Evolutionary conservation across 1,140 invertebrate genomes (phyloP).

Genomic region (Trichogramma pretiosum): DNA sequence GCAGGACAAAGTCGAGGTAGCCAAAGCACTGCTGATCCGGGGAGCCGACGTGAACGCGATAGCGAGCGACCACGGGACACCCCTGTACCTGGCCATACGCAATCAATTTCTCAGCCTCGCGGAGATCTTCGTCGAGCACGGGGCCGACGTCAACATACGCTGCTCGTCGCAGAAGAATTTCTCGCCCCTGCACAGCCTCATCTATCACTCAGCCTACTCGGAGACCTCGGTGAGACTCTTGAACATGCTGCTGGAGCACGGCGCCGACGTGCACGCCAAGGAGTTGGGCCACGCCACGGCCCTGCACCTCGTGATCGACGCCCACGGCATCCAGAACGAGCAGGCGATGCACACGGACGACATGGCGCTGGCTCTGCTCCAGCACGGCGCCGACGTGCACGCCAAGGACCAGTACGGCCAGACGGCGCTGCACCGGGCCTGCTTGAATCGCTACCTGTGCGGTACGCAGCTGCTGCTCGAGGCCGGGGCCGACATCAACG

Average conservation of each 20-base stretch:
- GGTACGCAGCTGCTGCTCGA: neutral
- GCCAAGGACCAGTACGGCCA: neutral
- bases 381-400: neutral
- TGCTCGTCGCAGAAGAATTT: neutral
- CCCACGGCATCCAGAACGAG: neutral
- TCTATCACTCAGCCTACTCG: neutral
- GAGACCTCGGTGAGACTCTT: neutral
- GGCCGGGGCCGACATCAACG: neutral
- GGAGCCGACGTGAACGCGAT: neutral
- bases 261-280: neutral
- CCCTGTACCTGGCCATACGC: neutral
- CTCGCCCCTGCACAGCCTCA: neutral
- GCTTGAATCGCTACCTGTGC: neutral
- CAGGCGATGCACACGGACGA: neutral
- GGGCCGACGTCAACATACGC: neutral
- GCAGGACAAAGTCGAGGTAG: neutral
- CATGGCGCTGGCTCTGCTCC: neutral
- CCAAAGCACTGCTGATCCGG: neutral
- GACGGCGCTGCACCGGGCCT: neutral
- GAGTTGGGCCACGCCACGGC: neutral
- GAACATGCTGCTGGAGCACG: neutral
- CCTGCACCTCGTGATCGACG: neutral
- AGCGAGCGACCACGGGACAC: neutral
- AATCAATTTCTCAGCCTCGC: neutral
- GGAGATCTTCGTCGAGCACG: neutral